phyloP scores from a whole-genome alignment of 92 coral and sea anemone genomes.

The Ricordea florida region DNA sequence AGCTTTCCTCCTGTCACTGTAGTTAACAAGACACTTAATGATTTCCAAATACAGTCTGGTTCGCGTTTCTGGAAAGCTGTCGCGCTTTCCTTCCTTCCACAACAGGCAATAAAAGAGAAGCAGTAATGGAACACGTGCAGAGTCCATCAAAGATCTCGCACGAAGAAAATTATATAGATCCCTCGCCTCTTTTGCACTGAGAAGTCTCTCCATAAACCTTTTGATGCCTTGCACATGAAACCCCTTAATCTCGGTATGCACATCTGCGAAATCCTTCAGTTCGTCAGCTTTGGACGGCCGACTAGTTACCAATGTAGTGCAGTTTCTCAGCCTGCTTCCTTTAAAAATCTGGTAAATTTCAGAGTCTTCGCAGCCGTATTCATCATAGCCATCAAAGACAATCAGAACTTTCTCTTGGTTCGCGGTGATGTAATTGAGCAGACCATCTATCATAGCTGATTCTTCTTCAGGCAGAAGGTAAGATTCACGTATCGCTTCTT shows the following conservation, averaged over 20 bases:
- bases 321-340: background rate
- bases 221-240: background rate
- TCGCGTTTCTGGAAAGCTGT: background rate
- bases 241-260: constrained; percentile 10
- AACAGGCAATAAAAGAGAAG: constrained; percentile 17
- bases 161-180: background rate
- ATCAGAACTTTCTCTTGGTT: constrained; percentile 24
- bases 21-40: constrained; percentile 5
- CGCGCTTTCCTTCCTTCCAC: constrained; percentile 10
- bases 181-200: background rate
- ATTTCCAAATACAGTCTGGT: constrained; percentile 2
- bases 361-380: background rate
- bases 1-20: background rate
- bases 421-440: background rate
- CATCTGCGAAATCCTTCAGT: background rate
- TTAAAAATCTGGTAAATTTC: constrained; percentile 5
- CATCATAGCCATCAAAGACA: constrained; percentile 37
- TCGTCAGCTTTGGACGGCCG: constrained; percentile 1
- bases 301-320: constrained; percentile 16
- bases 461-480: constrained; percentile 4
- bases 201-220: background rate
- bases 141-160: background rate
- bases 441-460: background rate
- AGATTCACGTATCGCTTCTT: background rate
- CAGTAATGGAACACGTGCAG: constrained; percentile 30